Conservation (phyloP, 2,113 vertebrate genomes). For the Ornithorhynchus anatinus region DNA sequence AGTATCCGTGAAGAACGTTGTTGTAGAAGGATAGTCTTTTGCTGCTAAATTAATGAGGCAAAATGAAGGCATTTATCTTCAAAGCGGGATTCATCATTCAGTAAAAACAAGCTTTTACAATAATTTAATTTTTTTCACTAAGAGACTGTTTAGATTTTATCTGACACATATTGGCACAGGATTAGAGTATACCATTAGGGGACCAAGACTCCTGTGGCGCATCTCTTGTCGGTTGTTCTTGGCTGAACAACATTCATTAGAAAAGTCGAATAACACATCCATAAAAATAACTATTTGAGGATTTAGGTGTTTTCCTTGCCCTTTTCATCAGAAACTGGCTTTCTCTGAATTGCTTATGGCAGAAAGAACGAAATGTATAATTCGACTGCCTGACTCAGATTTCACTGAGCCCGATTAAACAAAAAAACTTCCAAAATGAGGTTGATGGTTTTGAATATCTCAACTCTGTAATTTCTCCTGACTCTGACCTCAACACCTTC, state of each 20-base stretch:
- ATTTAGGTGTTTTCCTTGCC: not conserved
- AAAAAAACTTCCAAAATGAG: not conserved
- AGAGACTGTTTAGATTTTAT: not conserved
- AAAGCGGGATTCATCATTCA: too few relatives aligned
- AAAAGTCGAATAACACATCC: not conserved
- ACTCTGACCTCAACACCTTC: too few relatives aligned
- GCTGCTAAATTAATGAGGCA: not conserved
- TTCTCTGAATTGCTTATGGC: not conserved
- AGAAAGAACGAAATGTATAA: not conserved
- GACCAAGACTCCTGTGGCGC: not conserved
- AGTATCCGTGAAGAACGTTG: not conserved
- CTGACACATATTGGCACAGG: not conserved
- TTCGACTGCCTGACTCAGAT: not conserved
- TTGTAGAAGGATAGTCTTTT: not conserved
- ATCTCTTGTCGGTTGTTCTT: not conserved
- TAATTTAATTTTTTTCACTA: not conserved
- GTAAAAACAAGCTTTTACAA: not conserved
- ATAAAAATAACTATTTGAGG: not conserved
- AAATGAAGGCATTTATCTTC: slow-evolving; percentile 1
- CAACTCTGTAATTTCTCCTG: too few relatives aligned
- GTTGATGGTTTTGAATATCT: too few relatives aligned
- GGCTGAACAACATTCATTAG: not conserved
- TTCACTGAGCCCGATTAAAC: not conserved
- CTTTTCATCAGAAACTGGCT: not conserved
- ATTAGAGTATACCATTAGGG: not conserved